phyloP scores from a whole-genome alignment of 2,888 invertebrate species.

The Papilio elwesi region DNA sequence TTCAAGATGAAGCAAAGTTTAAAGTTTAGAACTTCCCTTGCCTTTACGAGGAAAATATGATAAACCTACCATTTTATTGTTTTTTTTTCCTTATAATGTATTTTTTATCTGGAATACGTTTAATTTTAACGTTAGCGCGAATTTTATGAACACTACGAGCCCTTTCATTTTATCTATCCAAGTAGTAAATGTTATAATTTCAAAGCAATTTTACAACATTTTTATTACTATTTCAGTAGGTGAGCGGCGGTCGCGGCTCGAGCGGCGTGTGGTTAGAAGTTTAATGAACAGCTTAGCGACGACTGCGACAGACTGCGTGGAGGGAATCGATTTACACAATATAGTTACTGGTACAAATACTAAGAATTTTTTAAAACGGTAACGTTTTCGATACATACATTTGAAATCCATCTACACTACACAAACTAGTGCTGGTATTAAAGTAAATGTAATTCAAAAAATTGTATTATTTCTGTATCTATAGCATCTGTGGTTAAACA shows the following conservation, averaged over 20 bases:
- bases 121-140: too few relatives aligned
- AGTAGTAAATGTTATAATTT: too few relatives aligned
- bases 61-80: not conserved
- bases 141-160: too few relatives aligned
- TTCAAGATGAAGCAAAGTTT: constrained; percentile 11
- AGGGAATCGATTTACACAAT: not conserved
- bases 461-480: too few relatives aligned
- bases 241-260: not conserved
- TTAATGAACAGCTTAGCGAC: constrained; percentile 11
- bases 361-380: not conserved
- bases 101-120: too few relatives aligned
- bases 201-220: not conserved
- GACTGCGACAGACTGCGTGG: constrained; percentile 2
- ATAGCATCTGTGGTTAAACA: too few relatives aligned
- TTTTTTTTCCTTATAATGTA: too few relatives aligned
- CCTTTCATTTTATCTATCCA: too few relatives aligned
- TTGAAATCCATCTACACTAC: too few relatives aligned
- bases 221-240: not conserved
- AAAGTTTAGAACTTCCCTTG: not conserved
- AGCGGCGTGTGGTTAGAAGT: not conserved
- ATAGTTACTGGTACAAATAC: not conserved
- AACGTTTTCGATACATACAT: not conserved
- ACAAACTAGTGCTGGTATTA: too few relatives aligned
- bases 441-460: too few relatives aligned
- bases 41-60: not conserved